Evolutionary conservation across 2,888 invertebrate genomes (phyloP), one percentile per base, ranked within the genome.

Genomic region (Eugnorisma glareosa): DNA sequence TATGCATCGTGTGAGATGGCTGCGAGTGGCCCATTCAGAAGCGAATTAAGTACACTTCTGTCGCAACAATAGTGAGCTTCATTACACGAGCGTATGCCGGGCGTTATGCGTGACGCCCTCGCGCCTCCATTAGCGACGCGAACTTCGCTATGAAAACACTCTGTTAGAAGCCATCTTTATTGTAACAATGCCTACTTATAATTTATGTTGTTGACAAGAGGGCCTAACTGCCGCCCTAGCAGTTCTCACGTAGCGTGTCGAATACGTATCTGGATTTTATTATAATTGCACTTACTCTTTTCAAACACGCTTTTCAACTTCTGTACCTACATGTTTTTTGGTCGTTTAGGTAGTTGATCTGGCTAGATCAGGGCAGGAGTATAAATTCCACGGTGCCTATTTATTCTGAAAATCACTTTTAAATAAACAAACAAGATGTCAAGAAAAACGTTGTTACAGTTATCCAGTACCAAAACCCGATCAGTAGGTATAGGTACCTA

Each of bases 171-270:
- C 92, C 93, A 92, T 94, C 93, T 94, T 93, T 92, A 92, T 93
- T 93, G 93, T 93, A 93, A 94, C 94, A 95, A 94, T 94, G 92
- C 93, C 92, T 93, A 94, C 94, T 95, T 94, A 95, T 94, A 94
- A 94, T 95, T 95, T 94, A 94, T 95, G 95, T 91, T 91, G 93
- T 92, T 93, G 96, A 96, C 95, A 95, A 93, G 92, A 95, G 94
- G 90, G 90, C 93, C 95, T 94, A 94, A 95, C 93, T 91, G 90
- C 88, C 89, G 86, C 92, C 86, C 89, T 89, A 89, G 85, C 86
- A 87, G 90, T 89, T 91, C 91, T 90, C 93, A 91, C 91, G 90
- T 91, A 89, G 90, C 92, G 88, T 90, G 90, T 88, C 90, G 87
- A 90, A 92, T 91, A 86, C 85, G 90, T 91, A 90, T 92, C 94